A percentile compares a stretch with the other conserved stretches of the same genome.
Evolutionary conservation across 2,797 vertebrate species (phyloP).

Genomic region (Sphenodon punctatus): DNA sequence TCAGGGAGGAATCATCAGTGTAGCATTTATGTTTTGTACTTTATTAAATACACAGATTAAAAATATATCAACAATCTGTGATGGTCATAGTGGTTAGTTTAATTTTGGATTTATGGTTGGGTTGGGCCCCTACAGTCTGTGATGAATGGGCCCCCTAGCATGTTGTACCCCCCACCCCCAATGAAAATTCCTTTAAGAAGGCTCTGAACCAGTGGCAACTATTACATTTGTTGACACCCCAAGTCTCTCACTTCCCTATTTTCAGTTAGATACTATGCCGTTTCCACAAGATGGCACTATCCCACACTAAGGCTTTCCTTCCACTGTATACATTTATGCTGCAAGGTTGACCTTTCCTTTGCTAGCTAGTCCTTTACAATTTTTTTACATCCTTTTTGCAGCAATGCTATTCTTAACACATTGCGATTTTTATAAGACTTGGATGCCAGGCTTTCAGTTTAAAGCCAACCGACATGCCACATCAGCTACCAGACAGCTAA

Average conservation of each 20-base stretch:
- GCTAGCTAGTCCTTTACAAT: not conserved
- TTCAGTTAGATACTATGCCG: not conserved
- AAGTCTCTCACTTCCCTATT: not conserved
- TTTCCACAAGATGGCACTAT: not conserved
- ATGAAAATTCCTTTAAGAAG: too few species aligned
- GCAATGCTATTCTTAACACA: fast-evolving
- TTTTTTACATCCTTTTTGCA: not conserved
- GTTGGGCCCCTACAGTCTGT: too few species aligned
- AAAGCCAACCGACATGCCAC: not conserved
- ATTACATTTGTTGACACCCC: too few species aligned
- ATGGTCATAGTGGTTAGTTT: too few species aligned
- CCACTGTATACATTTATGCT: not conserved
- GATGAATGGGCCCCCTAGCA: too few species aligned
- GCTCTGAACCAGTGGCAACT: too few species aligned
- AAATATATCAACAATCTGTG: too few species aligned
- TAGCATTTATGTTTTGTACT: too few species aligned
- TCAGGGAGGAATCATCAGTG: too few species aligned
- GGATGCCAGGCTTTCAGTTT: not conserved
- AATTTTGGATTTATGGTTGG: too few species aligned
- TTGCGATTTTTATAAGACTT: not conserved
- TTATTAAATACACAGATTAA: too few species aligned
- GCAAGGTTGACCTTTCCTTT: not conserved
- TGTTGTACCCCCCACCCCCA: too few species aligned
- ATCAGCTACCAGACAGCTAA: not conserved
- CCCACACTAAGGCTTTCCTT: not conserved